Base-by-base conservation (phyloP, 2,797 vertebrate species). In the Cyclopterus lumpus region DNA sequence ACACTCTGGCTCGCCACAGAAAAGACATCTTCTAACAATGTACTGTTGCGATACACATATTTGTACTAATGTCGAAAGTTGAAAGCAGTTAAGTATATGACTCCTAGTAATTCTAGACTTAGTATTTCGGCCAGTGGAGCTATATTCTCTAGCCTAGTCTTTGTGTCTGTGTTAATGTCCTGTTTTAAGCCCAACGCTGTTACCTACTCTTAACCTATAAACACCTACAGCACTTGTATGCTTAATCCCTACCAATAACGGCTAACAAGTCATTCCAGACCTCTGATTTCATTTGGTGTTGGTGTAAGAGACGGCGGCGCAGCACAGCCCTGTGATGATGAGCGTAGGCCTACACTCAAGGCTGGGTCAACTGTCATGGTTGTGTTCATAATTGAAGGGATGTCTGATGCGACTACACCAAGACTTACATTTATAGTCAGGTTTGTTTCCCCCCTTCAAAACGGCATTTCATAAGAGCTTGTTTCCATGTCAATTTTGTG, bases 11-110 rank as follows among this genome's bases (percentile, higher is more conserved):
- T 91, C 89, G 91, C 90, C 67, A 63, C 86, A 79, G 75, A 83
- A 85, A 88, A 90, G 79, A 81, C 86, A 60, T 89, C 88, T 87
- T 85, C 82, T 82, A 90, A 90, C 82, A 85, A 86, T 87, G 86
- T 90, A 91, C 88, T 87, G 84, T 75, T 82, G 88, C 76, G 67
- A 92, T 90, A 92, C 91, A 91, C 75, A 72, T 89, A 84, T 86
- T 83, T 89, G 91, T 91, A 92, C 90, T 93, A 93, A 91, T 87
- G 89, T 93, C 89, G 86, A 91, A 86, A 84, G 83, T 93, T 93
- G 89, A 90, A 93, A 91, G 89, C 88, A 82, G 89, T 92, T 89
- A 86, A 77, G 85, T 87, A 86, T 86, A 79, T 84, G 91, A 88
- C 79, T 92, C 75, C 83, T 89, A 91, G 89, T 81, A 73, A 87